A percentile compares a stretch with the other conserved stretches of the same genome.
Evolutionary conservation across 1,140 invertebrate species (phyloP).

Genomic region (Chymomyza costata): DNA sequence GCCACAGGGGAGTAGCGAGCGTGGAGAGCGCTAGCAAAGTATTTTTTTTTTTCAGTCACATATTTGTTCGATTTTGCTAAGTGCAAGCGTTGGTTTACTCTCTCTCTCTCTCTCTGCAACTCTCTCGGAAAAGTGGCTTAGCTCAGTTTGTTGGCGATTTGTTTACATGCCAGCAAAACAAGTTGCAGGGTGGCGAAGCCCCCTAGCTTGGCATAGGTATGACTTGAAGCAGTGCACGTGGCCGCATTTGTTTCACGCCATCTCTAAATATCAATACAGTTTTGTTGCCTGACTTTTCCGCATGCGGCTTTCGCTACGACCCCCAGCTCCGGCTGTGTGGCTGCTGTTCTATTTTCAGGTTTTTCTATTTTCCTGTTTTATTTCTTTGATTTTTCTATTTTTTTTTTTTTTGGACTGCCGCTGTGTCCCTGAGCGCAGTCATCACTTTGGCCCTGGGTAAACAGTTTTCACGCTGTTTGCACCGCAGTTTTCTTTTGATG

Average conservation of each 20-base stretch:
- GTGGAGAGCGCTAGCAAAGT: slow-evolving; percentile 27
- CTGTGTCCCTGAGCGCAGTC: slow-evolving; percentile 19
- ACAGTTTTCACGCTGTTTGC: slow-evolving; percentile 57
- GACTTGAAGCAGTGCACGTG: too few species aligned
- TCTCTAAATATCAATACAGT: slow-evolving; percentile 43
- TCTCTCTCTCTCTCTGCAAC: too few species aligned
- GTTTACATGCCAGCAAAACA: slow-evolving; percentile 46
- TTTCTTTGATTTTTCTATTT: slow-evolving; percentile 26
- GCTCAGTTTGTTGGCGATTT: slow-evolving; percentile 28
- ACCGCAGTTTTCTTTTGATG: slow-evolving; percentile 35
- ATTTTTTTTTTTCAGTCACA: slow-evolving; percentile 55
- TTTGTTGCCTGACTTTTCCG: neutral
- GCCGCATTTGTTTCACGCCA: slow-evolving; percentile 1
- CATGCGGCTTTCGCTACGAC: too few species aligned
- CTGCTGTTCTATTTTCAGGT: too few species aligned
- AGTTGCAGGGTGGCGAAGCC: slow-evolving; percentile 7
- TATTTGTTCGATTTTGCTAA: slow-evolving; percentile 62
- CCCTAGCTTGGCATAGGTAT: too few species aligned
- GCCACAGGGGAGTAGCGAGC: neutral
- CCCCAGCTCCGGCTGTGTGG: too few species aligned
- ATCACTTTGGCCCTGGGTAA: slow-evolving; percentile 18
- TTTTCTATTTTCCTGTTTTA: slow-evolving; percentile 17
- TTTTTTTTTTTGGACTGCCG: slow-evolving; percentile 10
- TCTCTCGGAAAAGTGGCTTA: slow-evolving; percentile 64
- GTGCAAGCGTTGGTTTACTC: slow-evolving; percentile 59